Conservation (phyloP, 1,140 invertebrate genomes). For the Drosophila parabipectinata region DNA sequence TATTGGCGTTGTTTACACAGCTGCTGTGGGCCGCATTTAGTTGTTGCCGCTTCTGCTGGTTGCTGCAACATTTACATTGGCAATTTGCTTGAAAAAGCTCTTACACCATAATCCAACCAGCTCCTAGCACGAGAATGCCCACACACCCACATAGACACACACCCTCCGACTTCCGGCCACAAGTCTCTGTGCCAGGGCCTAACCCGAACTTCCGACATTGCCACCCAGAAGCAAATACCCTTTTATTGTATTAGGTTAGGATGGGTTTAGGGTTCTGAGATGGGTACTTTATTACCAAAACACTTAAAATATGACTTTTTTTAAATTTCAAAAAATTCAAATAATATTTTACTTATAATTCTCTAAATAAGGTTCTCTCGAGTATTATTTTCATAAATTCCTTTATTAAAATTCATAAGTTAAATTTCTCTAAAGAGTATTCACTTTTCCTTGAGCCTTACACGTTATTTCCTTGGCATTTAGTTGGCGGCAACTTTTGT, state of each 20-base stretch:
- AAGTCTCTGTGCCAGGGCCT: conserved; percentile 49
- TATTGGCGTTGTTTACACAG: conserved; percentile 70
- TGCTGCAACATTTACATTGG: conserved; percentile 77
- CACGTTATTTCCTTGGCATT: background rate
- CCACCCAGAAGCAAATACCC: conserved; percentile 27
- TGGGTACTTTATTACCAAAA: too few relatives aligned
- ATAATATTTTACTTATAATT: too few relatives aligned
- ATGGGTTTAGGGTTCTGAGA: background rate
- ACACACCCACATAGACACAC: conserved; percentile 1
- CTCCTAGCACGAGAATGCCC: conserved; percentile 9
- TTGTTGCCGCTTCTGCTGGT: conserved; percentile 51
- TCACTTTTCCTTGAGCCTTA: background rate
- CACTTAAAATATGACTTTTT: too few relatives aligned
- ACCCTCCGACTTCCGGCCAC: conserved; percentile 61
- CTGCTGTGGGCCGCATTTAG: conserved; percentile 70
- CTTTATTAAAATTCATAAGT: background rate
- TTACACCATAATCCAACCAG: conserved; percentile 34
- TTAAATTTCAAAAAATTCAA: too few relatives aligned
- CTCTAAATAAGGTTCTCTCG: background rate
- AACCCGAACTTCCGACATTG: conserved; percentile 55
- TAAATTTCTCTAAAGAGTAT: background rate
- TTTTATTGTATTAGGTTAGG: background rate
- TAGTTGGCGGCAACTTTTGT: conserved; percentile 24
- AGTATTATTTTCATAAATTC: background rate
- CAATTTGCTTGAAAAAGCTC: conserved; percentile 74